These are phyloP conservation scores for Prinia subflava DNA, from an alignment of 2,113 vertebrate species.

Conservation along the genomic window DNA sequence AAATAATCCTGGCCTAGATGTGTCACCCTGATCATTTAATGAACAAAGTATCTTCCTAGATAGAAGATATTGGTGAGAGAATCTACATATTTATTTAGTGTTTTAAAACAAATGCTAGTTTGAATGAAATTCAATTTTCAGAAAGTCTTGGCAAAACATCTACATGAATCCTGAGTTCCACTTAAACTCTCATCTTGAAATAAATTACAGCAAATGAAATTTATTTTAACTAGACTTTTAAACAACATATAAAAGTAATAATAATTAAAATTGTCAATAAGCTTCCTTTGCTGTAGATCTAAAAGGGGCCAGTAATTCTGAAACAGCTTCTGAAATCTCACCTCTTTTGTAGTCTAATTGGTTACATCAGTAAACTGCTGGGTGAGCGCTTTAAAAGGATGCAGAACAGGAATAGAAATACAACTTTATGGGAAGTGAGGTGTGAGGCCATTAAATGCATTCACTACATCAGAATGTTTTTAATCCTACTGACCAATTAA, in stretches of 20 bases:
- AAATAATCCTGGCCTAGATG: not conserved
- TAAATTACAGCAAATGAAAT: conserved; percentile 7
- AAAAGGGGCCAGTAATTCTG: not conserved
- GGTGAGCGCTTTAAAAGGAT: conserved; percentile 56
- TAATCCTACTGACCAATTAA: conserved; percentile 68
- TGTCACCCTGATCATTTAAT: not conserved
- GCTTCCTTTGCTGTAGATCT: not conserved
- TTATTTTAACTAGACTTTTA: not conserved
- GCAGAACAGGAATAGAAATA: conserved; percentile 54
- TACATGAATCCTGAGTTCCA: not conserved
- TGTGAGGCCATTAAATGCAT: conserved; percentile 67
- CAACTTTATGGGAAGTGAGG: conserved; percentile 60
- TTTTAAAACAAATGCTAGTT: not conserved
- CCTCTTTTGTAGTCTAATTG: conserved; percentile 69
- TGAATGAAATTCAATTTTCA: not conserved
- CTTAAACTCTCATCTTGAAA: not conserved
- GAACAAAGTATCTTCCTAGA: not conserved
- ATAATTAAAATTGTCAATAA: not conserved
- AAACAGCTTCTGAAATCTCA: conserved; percentile 37
- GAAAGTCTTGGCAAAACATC: not conserved
- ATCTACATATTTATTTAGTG: not conserved
- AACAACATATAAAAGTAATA: not conserved
- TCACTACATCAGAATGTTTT: conserved; percentile 49
- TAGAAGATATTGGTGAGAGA: not conserved
- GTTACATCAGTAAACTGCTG: conserved; percentile 54